Percentiles rank a stretch among this genome's conserved stretches.
Conservation (phyloP, 2,113 vertebrate species). For the Seriola quinqueradiata region DNA sequence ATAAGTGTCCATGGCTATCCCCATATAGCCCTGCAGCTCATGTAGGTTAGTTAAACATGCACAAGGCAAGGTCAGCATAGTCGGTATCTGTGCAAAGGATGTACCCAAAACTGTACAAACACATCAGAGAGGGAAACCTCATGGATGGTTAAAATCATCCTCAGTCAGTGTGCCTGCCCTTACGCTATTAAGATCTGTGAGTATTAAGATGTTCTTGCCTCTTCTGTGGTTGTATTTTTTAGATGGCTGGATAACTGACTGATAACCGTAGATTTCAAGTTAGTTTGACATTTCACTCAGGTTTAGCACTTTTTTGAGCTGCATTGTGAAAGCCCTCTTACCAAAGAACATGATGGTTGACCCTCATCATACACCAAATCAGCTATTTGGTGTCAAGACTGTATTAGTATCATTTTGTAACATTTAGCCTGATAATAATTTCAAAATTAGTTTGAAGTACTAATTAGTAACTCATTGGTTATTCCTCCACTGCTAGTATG, state of each 20-base stretch:
- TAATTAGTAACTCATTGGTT: not conserved
- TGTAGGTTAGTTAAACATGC: constrained; percentile 3
- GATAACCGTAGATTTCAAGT: not conserved
- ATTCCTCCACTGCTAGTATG: not conserved
- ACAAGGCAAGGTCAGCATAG: not conserved
- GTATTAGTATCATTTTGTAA: not conserved
- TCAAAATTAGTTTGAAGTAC: not conserved
- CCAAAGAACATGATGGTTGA: not conserved
- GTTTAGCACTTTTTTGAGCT: not conserved
- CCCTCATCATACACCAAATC: not conserved
- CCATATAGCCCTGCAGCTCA: not conserved
- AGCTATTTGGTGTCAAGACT: not conserved
- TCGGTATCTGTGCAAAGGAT: not conserved
- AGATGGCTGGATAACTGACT: too few relatives aligned
- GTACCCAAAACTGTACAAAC: not conserved
- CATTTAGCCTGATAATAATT: not conserved
- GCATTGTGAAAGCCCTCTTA: not conserved
- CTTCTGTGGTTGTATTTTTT: not conserved
- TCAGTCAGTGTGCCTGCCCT: not conserved
- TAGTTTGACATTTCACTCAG: not conserved
- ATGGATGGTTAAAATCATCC: not conserved
- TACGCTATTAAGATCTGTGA: not conserved
- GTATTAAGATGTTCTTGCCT: not conserved
- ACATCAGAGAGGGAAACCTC: not conserved
- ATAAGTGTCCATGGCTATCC: not conserved